Evolutionary conservation across 2,888 invertebrate species (phyloP), one percentile per base, ranked within the genome.

Genomic region (Dichetophora obliterata): DNA sequence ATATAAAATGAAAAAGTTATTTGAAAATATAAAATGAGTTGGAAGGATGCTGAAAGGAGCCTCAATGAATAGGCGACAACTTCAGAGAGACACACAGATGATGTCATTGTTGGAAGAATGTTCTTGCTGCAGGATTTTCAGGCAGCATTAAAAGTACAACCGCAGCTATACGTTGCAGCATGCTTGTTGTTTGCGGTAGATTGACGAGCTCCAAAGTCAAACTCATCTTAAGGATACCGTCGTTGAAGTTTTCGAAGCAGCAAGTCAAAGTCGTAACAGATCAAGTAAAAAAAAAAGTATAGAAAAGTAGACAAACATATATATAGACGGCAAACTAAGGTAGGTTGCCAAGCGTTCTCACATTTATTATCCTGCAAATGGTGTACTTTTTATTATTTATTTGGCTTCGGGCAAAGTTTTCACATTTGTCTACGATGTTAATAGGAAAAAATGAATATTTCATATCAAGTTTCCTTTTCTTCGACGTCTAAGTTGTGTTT

Each of bases 1-100:
- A 68, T 54, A 54, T 63, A 63, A 63, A 63, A 63, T 16, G 63
- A 34, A 63, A 63, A 16, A 34, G 63, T 27, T 31, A 31, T 54
- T 9, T n/a, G 19, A 54, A 54, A 54, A 54, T 54, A 54, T 54
- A 6, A 54, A 5, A 9, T 54, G 54, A 54, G 54, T n/a, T 9
- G 5, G 6, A n/a, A 54, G 6, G 8, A 22, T 22, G 54, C 6
- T 5, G 11, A 5, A 27, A 11, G 4, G 63, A 63, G 63, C 31
- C 5, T 19, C n/a, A 14, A 27, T 27, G 57, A 24, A 22, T n/a
- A 22, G 19, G 3, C 54, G 61, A 22, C 61, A 61, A 5, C 19
- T 5, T n/a, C 22, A n/a, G 37, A 31, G 22, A 34, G 16, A 48
- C 9, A 19, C 14, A 48, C 24, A 19, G 31, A 63, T 34, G 31